phyloP scores from a whole-genome alignment of 2,113 vertebrate genomes.

The Gasterosteus aculeatus region DNA sequence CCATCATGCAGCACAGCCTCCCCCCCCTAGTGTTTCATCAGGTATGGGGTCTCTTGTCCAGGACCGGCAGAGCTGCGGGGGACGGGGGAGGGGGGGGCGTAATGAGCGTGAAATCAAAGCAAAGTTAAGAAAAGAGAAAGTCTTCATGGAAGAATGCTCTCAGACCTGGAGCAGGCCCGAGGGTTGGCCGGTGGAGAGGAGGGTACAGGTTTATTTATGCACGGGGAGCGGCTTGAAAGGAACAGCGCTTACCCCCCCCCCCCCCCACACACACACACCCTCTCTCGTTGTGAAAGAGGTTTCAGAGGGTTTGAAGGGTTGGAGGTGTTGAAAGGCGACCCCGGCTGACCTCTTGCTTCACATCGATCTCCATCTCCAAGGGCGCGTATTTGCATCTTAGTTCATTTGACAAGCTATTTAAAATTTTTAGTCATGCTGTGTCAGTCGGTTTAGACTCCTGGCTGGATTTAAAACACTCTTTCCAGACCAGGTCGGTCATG shows the following conservation, averaged over 20 bases:
- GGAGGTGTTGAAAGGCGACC: conserved; percentile 47
- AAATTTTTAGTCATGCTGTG: conserved; percentile 57
- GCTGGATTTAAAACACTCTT: conserved; percentile 4
- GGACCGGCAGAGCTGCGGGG: conserved; percentile 48
- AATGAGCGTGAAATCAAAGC: conserved; percentile 77
- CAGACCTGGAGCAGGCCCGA: conserved; percentile 52
- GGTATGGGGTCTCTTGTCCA: conserved; percentile 68
- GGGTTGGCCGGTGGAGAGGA: conserved; percentile 32
- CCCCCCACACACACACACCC: too few species aligned
- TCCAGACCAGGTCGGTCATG: conserved; percentile 44
- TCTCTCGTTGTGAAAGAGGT: conserved; percentile 24
- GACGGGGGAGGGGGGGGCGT: conserved; percentile 29
- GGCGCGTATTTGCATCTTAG: conserved; percentile 67
- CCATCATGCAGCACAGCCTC: conserved; percentile 40
- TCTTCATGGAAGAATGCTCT: conserved; percentile 67
- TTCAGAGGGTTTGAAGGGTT: conserved; percentile 16
- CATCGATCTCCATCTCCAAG: conserved; percentile 57
- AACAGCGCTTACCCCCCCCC: conserved; percentile 38
- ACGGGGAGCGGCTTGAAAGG: conserved; percentile 57
- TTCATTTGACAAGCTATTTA: conserved; percentile 59
- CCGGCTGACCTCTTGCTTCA: conserved; percentile 39
- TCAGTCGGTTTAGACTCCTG: conserved; percentile 39
- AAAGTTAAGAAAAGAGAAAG: conserved; percentile 71
- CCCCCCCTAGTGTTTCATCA: conserved; percentile 68
- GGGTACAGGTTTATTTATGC: conserved; percentile 58